phyloP scores from a whole-genome alignment of 30 jellyfish, hydroid and myxozoan species.

The Sanderia malayensis region DNA sequence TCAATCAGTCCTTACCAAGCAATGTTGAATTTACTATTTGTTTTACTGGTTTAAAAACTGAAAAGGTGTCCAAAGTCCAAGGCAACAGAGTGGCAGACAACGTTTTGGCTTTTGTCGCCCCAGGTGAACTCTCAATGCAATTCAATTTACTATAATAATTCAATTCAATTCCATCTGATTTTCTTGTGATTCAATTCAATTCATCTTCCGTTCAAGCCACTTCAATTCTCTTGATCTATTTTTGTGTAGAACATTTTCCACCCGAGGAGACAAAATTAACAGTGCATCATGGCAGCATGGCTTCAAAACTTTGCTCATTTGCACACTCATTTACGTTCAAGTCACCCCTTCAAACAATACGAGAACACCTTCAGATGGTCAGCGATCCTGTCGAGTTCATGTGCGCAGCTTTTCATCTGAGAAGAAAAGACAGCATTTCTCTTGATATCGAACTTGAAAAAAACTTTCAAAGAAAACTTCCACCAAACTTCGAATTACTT shows the following conservation, averaged over 20 bases:
- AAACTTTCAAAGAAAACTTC: conserved; percentile 25
- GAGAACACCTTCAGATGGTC: conserved; percentile 9
- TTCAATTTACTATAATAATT: no score
- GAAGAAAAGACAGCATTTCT: conserved; percentile 21
- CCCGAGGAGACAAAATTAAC: conserved; percentile 41
- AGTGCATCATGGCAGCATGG: conserved; percentile 40
- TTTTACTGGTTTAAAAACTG: conserved; percentile 21
- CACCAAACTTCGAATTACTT: conserved; percentile 39
- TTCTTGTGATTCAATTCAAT: not conserved
- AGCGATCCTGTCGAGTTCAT: conserved; percentile 60
- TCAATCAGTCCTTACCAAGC: conserved; percentile 33
- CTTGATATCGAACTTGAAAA: conserved; percentile 48
- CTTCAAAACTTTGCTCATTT: conserved; percentile 23
- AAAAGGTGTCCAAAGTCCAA: not conserved
- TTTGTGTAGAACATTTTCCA: conserved; percentile 51
- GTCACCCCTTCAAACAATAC: conserved; percentile 21
- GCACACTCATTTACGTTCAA: conserved; percentile 14
- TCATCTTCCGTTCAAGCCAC: not conserved
- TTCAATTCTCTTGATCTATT: not conserved
- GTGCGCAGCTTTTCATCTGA: conserved; percentile 64
- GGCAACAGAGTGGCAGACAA: conserved; percentile 41
- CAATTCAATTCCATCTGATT: not conserved
- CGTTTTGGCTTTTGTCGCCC: conserved; percentile 37
- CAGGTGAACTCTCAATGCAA: conserved; percentile 8
- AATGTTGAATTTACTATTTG: conserved; percentile 41